These are phyloP conservation scores for Neosalanx taihuensis DNA, from an alignment of 2,797 vertebrate genomes.

Conservation along the genomic window DNA sequence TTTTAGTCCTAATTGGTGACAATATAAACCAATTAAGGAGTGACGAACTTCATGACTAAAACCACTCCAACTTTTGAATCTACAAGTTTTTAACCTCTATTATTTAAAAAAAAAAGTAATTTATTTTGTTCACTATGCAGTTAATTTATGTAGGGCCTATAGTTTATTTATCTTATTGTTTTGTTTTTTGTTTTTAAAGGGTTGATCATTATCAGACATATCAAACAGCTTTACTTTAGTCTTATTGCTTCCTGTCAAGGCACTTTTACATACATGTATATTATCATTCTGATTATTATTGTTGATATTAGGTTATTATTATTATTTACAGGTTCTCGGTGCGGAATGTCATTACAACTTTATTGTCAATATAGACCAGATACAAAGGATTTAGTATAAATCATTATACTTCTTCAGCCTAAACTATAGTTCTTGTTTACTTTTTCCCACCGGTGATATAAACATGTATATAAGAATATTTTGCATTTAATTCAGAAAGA, in stretches of 20 bases:
- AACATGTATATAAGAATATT: slow-evolving; percentile 79
- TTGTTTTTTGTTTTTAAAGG: slow-evolving; percentile 10
- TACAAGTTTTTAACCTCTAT: slow-evolving; percentile 51
- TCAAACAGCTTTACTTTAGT: slow-evolving; percentile 1
- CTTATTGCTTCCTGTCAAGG: slow-evolving; percentile 31
- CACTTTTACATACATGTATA: slow-evolving; percentile 34
- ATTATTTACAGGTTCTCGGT: slow-evolving; percentile 10
- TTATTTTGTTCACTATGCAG: slow-evolving; percentile 64
- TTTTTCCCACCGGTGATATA: slow-evolving; percentile 38
- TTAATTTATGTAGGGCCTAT: slow-evolving; percentile 65
- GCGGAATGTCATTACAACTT: slow-evolving; percentile 18
- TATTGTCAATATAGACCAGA: slow-evolving; percentile 36
- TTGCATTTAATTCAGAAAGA: slow-evolving; percentile 68
- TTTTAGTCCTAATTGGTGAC: slow-evolving; percentile 32
- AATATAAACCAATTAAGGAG: slow-evolving; percentile 40
- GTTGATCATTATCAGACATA: slow-evolving; percentile 23
- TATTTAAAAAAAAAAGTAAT: slow-evolving; percentile 73
- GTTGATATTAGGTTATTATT: slow-evolving; percentile 30
- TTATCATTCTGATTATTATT: slow-evolving; percentile 55
- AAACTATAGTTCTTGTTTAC: slow-evolving; percentile 30
- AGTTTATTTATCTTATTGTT: slow-evolving; percentile 54
- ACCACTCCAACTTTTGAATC: slow-evolving; percentile 36
- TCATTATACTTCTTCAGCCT: slow-evolving; percentile 3
- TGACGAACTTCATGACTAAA: slow-evolving; percentile 33
- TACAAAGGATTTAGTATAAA: slow-evolving; percentile 35